These are phyloP conservation scores for Macrocentrus cingulum DNA, from an alignment of 1,140 invertebrate species.

Conservation along the genomic window DNA sequence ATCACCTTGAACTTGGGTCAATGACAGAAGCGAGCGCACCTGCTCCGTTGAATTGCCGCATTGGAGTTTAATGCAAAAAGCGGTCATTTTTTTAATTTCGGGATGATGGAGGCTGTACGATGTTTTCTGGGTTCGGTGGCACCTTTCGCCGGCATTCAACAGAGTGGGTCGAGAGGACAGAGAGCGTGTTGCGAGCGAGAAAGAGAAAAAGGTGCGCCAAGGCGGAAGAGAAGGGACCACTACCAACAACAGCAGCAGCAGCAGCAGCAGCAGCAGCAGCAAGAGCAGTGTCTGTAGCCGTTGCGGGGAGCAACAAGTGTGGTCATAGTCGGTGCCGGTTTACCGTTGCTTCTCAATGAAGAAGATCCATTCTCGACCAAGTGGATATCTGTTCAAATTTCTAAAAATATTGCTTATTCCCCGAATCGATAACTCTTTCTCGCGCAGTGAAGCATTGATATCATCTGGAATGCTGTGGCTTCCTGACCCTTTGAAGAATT, in stretches of 20 bases:
- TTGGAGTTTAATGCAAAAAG: too few relatives aligned
- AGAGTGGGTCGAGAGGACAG: slow-evolving; percentile 9
- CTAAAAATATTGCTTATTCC: slow-evolving; percentile 42
- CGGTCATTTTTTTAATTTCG: too few relatives aligned
- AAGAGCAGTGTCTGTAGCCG: slow-evolving; percentile 2
- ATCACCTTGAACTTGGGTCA: too few relatives aligned
- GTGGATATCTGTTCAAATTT: slow-evolving; percentile 23
- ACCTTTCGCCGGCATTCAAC: slow-evolving; percentile 4
- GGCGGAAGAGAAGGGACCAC: slow-evolving; percentile 24
- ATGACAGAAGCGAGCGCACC: too few relatives aligned
- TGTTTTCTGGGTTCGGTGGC: neutral
- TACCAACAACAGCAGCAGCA: neutral
- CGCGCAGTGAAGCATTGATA: too few relatives aligned
- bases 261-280: too few relatives aligned
- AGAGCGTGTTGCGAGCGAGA: slow-evolving; percentile 17
- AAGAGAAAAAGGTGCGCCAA: slow-evolving; percentile 10
- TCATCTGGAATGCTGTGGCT: neutral
- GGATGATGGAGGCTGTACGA: too few relatives aligned
- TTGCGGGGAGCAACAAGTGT: slow-evolving; percentile 12
- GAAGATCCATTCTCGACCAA: slow-evolving; percentile 22
- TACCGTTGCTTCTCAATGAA: slow-evolving; percentile 56
- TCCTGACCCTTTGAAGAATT: slow-evolving; percentile 25
- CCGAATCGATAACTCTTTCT: slow-evolving; percentile 30
- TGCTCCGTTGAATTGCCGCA: too few relatives aligned
- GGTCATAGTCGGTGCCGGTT: slow-evolving; percentile 51